Percentiles rank a stretch among this genome's conserved stretches.
Conservation (phyloP, 2,113 vertebrate species). For the Solea solea region DNA sequence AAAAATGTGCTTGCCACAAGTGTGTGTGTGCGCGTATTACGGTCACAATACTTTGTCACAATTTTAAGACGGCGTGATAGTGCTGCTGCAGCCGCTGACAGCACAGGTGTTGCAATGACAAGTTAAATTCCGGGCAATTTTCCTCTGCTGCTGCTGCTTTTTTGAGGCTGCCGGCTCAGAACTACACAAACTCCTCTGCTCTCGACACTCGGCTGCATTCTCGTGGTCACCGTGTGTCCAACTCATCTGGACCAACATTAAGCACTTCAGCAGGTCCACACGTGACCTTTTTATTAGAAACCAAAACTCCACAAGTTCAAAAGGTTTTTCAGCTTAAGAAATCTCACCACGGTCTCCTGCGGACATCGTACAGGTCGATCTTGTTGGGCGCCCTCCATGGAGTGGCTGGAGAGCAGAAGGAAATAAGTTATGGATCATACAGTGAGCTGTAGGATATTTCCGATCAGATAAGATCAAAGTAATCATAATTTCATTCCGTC, state of each 20-base stretch:
- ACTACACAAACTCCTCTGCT: conserved; percentile 9
- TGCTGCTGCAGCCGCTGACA: conserved; percentile 8
- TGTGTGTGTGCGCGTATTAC: background rate
- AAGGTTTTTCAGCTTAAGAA: no score
- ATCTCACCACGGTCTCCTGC: conserved; percentile 95
- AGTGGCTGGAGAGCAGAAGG: conserved; percentile 83
- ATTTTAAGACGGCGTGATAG: conserved; percentile 28
- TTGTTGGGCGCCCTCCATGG: conserved; percentile 96
- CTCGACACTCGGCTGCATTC: conserved; percentile 2
- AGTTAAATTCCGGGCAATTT: conserved; percentile 33
- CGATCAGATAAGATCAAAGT: conserved; percentile 72
- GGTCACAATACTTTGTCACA: conserved; percentile 36
- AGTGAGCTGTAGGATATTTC: conserved; percentile 51
- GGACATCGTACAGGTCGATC: conserved; percentile 97
- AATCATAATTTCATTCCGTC: conserved; percentile 73
- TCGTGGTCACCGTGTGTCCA: no score
- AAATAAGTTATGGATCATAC: conserved; percentile 40
- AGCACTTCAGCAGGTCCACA: background rate
- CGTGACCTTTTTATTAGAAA: no score
- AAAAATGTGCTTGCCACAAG: no score
- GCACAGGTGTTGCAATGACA: conserved; percentile 32
- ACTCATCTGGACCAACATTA: background rate
- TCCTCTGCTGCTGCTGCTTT: conserved; percentile 29
- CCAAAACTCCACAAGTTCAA: no score
- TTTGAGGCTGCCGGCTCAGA: conserved; percentile 14